Conservation (phyloP, 2,797 vertebrate species). For the Cynopterus sphinx region DNA sequence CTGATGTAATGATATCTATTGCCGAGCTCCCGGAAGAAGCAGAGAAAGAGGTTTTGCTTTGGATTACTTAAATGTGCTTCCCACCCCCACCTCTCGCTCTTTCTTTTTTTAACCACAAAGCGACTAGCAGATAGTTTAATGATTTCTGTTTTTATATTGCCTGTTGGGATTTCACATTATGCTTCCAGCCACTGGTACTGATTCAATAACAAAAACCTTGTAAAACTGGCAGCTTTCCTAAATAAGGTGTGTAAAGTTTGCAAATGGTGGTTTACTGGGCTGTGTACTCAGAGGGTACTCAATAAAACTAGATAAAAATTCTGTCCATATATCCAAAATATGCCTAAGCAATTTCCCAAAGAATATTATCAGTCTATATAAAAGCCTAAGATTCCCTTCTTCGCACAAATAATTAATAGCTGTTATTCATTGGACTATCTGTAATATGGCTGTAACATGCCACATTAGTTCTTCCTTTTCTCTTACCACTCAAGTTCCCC, state of each 20-base stretch:
- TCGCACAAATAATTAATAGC: conserved; percentile 46
- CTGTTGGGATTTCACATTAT: conserved; percentile 37
- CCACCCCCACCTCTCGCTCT: no score
- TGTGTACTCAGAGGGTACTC: background rate
- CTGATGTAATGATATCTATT: conserved; percentile 41
- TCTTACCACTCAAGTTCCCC: background rate
- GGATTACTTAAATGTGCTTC: conserved; percentile 8
- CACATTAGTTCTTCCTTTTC: conserved; percentile 4
- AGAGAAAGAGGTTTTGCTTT: conserved; percentile 49
- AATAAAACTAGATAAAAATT: conserved; percentile 30
- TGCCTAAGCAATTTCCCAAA: conserved; percentile 29
- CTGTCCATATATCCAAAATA: conserved; percentile 31
- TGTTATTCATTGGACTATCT: background rate
- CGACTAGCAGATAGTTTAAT: conserved; percentile 50
- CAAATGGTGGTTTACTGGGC: conserved; percentile 33
- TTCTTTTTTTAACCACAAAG: conserved; percentile 17
- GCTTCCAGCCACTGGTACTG: conserved; percentile 22
- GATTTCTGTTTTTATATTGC: conserved; percentile 51
- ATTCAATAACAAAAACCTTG: conserved; percentile 58
- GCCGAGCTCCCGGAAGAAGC: conserved; percentile 50
- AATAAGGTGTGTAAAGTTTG: conserved; percentile 58
- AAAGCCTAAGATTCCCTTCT: conserved; percentile 41
- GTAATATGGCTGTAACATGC: background rate
- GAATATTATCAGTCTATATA: background rate
- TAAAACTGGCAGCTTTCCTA: conserved; percentile 59